phyloP scores from a whole-genome alignment of 1,140 invertebrate species.

The Aethina tumida region DNA sequence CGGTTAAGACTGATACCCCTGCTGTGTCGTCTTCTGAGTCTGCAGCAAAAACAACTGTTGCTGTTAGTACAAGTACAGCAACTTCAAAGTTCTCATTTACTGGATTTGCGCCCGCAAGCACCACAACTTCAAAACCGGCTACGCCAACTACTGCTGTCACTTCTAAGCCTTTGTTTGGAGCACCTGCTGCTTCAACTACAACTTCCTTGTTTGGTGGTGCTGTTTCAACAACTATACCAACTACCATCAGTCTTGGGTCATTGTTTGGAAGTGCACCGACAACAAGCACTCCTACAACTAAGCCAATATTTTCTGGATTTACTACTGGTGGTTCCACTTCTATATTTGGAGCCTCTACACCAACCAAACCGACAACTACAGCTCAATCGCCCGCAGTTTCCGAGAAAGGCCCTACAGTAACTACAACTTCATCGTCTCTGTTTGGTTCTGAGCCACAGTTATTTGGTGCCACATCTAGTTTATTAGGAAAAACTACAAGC shows the following conservation, averaged over 20 bases:
- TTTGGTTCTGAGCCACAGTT: conserved; percentile 10
- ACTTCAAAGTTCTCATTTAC: no score
- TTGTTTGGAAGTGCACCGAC: conserved; percentile 1
- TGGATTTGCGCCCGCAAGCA: no score
- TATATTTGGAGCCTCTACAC: conserved; percentile 7
- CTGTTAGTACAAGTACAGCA: no score
- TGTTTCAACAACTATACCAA: neutral
- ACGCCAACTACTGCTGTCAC: conserved; percentile 1
- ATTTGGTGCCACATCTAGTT: conserved; percentile 5
- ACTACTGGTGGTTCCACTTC: neutral
- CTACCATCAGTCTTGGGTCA: neutral
- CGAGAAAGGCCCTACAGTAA: neutral
- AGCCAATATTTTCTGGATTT: neutral
- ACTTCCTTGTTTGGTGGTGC: conserved; percentile 7
- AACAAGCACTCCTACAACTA: conserved; percentile 1
- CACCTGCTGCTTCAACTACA: conserved; percentile 1
- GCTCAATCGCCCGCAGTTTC: neutral
- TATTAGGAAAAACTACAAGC: conserved; percentile 5
- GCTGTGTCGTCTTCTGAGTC: no score
- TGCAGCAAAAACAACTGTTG: no score
- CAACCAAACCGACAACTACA: neutral
- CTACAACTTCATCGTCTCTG: conserved; percentile 4
- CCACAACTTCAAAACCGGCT: neutral
- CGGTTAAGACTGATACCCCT: no score
- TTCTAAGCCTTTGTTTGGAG: conserved; percentile 1